Percentiles rank a stretch among this genome's conserved stretches.
phyloP scores from a whole-genome alignment of 2,888 invertebrate species.

The Ethmia dodecea region DNA sequence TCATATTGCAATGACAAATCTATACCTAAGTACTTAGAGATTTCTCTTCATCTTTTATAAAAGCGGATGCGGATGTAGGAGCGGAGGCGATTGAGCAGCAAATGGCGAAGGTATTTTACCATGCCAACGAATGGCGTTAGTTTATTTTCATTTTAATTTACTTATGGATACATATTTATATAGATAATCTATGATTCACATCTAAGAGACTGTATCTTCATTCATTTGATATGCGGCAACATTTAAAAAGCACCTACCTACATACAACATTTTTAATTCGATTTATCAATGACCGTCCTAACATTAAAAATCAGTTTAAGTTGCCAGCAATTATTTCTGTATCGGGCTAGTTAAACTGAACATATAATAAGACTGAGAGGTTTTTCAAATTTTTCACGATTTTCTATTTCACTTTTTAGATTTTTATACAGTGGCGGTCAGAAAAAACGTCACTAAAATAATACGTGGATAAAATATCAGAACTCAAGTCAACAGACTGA shows the following conservation, averaged over 20 bases:
- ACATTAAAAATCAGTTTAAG: slow-evolving; percentile 12
- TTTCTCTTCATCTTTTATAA: too few species aligned
- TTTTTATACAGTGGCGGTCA: slow-evolving; percentile 28
- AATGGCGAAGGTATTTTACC: too few species aligned
- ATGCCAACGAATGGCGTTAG: too few species aligned
- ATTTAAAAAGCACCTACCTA: too few species aligned
- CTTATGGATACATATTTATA: too few species aligned
- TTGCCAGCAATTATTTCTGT: slow-evolving; percentile 17
- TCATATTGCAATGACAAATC: too few species aligned
- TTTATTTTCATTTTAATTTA: too few species aligned
- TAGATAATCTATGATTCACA: slow-evolving; percentile 2
- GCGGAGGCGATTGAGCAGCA: too few species aligned
- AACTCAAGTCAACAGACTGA: slow-evolving; percentile 42
- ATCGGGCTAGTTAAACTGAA: slow-evolving; percentile 39
- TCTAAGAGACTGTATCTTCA: slow-evolving; percentile 5
- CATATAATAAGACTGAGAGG: slow-evolving; percentile 64
- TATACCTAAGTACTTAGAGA: too few species aligned
- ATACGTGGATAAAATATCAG: background rate
- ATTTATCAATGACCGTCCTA: slow-evolving; percentile 37
- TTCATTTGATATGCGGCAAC: background rate
- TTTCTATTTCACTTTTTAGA: slow-evolving; percentile 58
- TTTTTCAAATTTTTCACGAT: slow-evolving; percentile 59
- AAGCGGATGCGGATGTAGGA: too few species aligned
- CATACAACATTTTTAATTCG: slow-evolving; percentile 5
- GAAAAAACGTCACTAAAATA: slow-evolving; percentile 2